Evolutionary conservation across 23 tunicate genomes (phyloP), one percentile per base, ranked within the genome.

Genomic region (Trididemnum clinides): DNA sequence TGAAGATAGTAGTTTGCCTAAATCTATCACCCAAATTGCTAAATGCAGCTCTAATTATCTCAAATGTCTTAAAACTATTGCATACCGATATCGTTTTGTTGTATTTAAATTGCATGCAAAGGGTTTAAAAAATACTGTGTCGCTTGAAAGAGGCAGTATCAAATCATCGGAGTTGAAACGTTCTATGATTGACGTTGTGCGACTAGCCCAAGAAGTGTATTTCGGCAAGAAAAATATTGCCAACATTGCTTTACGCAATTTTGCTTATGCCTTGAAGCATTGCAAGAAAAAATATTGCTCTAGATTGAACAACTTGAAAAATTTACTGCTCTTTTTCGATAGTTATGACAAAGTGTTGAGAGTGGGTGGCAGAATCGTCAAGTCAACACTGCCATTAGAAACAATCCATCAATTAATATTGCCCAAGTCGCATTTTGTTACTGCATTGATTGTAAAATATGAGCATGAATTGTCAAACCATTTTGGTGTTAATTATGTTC

Each of bases 51-150:
- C 57, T 36, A 38, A 36, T 36, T n/a, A 37, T n/a, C 25, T 12
- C 1, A 7, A 73, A 18, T 73, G 80, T 37, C 10, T 73, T 2
- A 73, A 73, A 73, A 73, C 38, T 54, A 73, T 73, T 36, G 29
- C 31, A 20, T 73, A 36, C 25, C 80, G 80, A 37, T 73, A 73
- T 73, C 80, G 80, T 26, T 73, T 36, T 73, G 80, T 73, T 39
- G 80, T 73, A 29, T 2, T 6, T 19, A 37, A 38, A 73, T 5
- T 73, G 57, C 54, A 73, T 19, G 57, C 37, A 5, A 73, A 39
- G 38, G 80, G 80, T 15, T 38, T 36, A 3, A 73, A 73, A 22
- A 73, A n/a, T 36, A 28, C 37, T 36, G 3, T 73, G 27, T 1
- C 25, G 5, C 19, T 73, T 20, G 80, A 19, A 3, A 38, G 6